Conservation (phyloP, 2,888 invertebrate species). For the Dendrolimus houi region DNA sequence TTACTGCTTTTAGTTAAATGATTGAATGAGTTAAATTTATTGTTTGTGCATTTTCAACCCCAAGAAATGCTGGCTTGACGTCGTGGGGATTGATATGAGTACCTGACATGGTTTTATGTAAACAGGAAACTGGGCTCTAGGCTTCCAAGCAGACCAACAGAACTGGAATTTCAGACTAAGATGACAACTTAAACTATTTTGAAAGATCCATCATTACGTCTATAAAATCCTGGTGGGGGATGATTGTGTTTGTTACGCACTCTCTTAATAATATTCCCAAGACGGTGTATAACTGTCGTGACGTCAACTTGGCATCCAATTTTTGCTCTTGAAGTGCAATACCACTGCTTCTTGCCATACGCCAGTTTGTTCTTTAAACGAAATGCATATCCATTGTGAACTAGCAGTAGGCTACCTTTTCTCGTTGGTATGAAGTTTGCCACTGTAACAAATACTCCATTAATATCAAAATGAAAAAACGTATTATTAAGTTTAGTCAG, state of each 20-base stretch:
- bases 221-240: slow-evolving; percentile 53
- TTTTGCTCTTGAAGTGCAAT: slow-evolving; percentile 55
- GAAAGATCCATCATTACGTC: slow-evolving; percentile 54
- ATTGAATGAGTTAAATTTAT: too few species aligned
- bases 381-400: slow-evolving; percentile 58
- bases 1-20: too few species aligned
- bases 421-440: slow-evolving; percentile 58
- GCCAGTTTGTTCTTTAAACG: slow-evolving; percentile 61
- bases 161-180: slow-evolving; percentile 3
- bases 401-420: slow-evolving; percentile 55
- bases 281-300: slow-evolving; percentile 43
- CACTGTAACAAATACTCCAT: slow-evolving; percentile 25
- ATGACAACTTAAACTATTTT: slow-evolving; percentile 42
- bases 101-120: too few species aligned
- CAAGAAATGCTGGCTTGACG: too few species aligned
- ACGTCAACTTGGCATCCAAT: slow-evolving; percentile 61
- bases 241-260: slow-evolving; percentile 57
- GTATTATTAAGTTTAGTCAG: too few species aligned
- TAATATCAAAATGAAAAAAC: not conserved
- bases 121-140: too few species aligned
- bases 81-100: too few species aligned
- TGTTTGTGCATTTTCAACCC: too few species aligned
- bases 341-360: slow-evolving; percentile 66
- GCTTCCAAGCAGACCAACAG: not conserved
- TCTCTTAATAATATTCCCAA: slow-evolving; percentile 42